These are phyloP conservation scores for Gymnothorax javanicus DNA, from an alignment of 2,797 vertebrate species.

Conservation along the genomic window DNA sequence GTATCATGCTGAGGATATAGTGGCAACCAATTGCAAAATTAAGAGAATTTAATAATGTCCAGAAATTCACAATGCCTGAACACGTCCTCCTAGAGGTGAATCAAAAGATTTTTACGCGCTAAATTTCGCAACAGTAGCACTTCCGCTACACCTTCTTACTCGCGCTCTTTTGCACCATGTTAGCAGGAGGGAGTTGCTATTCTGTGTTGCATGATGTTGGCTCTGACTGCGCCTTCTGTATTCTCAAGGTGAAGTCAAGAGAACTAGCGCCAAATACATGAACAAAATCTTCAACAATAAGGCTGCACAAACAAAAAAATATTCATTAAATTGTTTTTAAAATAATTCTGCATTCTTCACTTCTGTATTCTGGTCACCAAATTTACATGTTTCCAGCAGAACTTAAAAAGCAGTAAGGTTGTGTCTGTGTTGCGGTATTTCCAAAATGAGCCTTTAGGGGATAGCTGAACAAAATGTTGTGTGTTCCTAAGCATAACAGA, in stretches of 20 bases:
- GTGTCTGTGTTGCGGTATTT: background rate
- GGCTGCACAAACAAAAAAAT: background rate
- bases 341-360: background rate
- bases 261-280: background rate
- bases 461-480: background rate
- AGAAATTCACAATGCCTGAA: background rate
- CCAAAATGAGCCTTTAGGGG: background rate
- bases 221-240: background rate
- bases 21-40: background rate
- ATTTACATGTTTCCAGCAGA: background rate
- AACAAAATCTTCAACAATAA: background rate
- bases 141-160: background rate
- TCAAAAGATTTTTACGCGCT: background rate
- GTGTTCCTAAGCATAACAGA: background rate
- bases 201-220: background rate
- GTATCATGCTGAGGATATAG: background rate
- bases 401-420: background rate
- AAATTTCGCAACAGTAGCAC: background rate
- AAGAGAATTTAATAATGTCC: background rate
- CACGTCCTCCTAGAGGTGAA: background rate
- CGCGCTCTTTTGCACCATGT: background rate
- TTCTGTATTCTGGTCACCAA: background rate
- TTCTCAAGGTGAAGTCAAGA: background rate
- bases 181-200: background rate
- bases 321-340: background rate